Evolutionary conservation across 2,888 invertebrate genomes (phyloP).

Genomic region (Morpho achilles): DNA sequence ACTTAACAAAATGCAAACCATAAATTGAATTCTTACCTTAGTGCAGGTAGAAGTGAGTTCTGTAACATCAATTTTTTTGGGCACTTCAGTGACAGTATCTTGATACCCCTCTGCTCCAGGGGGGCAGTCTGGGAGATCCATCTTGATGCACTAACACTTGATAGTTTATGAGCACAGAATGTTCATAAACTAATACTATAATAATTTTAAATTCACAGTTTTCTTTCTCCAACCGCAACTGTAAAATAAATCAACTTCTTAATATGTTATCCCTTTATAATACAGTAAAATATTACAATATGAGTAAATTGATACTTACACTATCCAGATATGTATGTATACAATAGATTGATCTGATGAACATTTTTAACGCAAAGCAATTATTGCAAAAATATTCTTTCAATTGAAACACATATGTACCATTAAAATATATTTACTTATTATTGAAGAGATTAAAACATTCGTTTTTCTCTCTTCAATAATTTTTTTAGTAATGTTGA

Average conservation of each 20-base stretch:
- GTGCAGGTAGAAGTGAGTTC: constrained; percentile 38
- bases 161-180: constrained; percentile 61
- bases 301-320: constrained; percentile 56
- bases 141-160: constrained; percentile 69
- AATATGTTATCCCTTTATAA: constrained; percentile 2
- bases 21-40: constrained; percentile 63
- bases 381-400: too few species aligned
- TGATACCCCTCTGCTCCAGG: constrained; percentile 72
- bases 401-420: too few species aligned
- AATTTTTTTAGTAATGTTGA: too few species aligned
- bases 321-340: constrained; percentile 18
- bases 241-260: constrained; percentile 27
- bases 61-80: constrained; percentile 45
- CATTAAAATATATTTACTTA: too few species aligned
- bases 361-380: background rate
- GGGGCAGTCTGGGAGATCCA: constrained; percentile 73
- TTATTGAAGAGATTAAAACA: too few species aligned
- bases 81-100: constrained; percentile 61
- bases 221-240: constrained; percentile 29
- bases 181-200: constrained; percentile 52
- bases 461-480: too few species aligned
- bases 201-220: constrained; percentile 17
- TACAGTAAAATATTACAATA: constrained; percentile 30
- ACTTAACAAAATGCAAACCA: constrained; percentile 4
- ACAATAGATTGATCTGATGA: background rate